A percentile compares a stretch with the other conserved stretches of the same genome.
Conservation (phyloP, 2,113 vertebrate genomes). For the Eretmochelys imbricata region DNA sequence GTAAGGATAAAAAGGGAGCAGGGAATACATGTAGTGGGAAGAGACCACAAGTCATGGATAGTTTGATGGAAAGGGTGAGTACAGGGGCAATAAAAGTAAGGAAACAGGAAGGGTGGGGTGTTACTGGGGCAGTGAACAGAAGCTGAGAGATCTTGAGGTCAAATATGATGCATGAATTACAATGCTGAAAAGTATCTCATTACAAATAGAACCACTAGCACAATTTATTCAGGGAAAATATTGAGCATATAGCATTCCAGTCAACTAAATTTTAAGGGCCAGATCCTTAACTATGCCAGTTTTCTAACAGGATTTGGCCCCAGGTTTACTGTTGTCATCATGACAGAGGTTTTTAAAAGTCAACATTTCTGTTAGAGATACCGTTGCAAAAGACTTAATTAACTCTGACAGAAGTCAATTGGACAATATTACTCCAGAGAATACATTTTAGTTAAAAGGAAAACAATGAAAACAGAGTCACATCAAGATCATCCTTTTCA, state of each 20-base stretch:
- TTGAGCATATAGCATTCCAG: conserved; percentile 11
- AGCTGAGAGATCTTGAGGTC: neutral
- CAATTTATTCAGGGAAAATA: neutral
- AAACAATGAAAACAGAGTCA: neutral
- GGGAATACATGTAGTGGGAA: neutral
- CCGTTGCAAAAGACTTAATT: conserved; percentile 29
- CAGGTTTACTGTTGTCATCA: neutral
- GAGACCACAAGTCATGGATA: neutral
- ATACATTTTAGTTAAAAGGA: neutral
- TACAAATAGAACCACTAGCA: neutral
- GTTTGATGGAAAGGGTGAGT: neutral
- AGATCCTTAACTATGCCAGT: conserved; percentile 2
- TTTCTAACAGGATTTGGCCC: conserved; percentile 16
- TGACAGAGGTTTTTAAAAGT: neutral
- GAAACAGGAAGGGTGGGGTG: fast-evolving
- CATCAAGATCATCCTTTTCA: neutral
- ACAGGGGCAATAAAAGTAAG: neutral
- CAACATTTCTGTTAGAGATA: conserved; percentile 18
- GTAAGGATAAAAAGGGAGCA: neutral
- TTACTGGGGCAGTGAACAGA: neutral
- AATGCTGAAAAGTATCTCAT: neutral
- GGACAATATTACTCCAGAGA: neutral
- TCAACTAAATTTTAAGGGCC: neutral
- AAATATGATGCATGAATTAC: neutral
- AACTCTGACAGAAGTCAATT: conserved; percentile 22